Evolutionary conservation across 2,888 invertebrate species (phyloP).

Genomic region (Lasioglossum figueresi): DNA sequence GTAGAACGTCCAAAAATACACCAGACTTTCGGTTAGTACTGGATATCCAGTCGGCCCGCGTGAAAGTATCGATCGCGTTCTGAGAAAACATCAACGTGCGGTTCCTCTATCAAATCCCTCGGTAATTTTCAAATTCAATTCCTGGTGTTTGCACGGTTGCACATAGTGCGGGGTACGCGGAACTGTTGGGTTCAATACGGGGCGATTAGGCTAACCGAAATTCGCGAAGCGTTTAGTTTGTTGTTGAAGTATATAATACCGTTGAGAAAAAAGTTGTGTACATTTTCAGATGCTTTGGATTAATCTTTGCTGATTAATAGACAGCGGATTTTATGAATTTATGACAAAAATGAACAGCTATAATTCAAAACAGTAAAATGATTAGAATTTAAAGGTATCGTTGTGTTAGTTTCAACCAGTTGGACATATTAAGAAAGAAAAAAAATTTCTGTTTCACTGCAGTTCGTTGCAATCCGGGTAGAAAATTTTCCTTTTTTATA

Average conservation of each 20-base stretch:
- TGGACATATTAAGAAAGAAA: too few species aligned
- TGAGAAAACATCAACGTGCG: not conserved
- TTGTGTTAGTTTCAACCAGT: too few species aligned
- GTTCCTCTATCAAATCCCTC: not conserved
- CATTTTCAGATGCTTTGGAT: not conserved
- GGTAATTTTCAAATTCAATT: slow-evolving; percentile 22
- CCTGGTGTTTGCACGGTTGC: not conserved
- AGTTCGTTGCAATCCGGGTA: too few species aligned
- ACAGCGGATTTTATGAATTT: too few species aligned
- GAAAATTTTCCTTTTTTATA: too few species aligned
- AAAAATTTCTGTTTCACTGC: too few species aligned
- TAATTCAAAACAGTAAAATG: too few species aligned
- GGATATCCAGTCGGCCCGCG: slow-evolving; percentile 60
- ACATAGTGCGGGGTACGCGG: not conserved
- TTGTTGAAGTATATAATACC: not conserved
- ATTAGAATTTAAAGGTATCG: too few species aligned
- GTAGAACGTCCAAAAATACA: slow-evolving; percentile 79
- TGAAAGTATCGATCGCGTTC: slow-evolving; percentile 36
- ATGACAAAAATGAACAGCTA: too few species aligned
- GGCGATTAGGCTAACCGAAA: not conserved
- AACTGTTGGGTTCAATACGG: not conserved
- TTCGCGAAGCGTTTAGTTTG: not conserved
- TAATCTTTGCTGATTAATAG: not conserved
- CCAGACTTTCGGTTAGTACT: slow-evolving; percentile 65
- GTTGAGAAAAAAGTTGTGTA: not conserved